Evolutionary conservation across 1,140 invertebrate genomes (phyloP).

Genomic region (Nasonia giraulti): DNA sequence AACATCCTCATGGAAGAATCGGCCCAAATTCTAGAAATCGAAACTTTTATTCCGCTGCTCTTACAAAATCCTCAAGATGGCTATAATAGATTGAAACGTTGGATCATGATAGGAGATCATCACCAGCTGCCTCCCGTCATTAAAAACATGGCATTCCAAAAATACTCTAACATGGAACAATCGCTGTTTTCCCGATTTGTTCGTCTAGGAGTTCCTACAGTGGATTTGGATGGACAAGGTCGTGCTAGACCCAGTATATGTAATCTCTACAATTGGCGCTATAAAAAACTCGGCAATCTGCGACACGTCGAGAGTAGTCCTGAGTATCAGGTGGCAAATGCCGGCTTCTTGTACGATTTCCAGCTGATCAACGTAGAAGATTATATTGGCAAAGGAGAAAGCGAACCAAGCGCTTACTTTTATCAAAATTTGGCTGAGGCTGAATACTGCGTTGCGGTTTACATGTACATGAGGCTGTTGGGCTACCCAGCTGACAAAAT

Average conservation of each 20-base stretch:
- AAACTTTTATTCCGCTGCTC: conserved; percentile 98
- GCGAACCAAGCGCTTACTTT: conserved; percentile 98
- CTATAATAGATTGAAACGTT: conserved; percentile 95
- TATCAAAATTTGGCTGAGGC: conserved; percentile 99
- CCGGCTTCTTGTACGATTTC: conserved; percentile 94
- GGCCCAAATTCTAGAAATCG: conserved; percentile 99
- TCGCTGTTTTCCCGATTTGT: conserved; percentile 98
- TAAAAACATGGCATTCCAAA: conserved; percentile 99
- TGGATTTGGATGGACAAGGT: conserved; percentile 98
- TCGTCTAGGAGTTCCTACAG: conserved; percentile 94
- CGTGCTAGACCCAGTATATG: conserved; percentile 94
- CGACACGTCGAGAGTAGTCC: conserved; percentile 86
- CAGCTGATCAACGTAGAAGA: conserved; percentile 98
- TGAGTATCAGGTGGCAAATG: conserved; percentile 93
- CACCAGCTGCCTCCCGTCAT: conserved; percentile 99
- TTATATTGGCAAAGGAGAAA: conserved; percentile 97
- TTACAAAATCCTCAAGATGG: conserved; percentile 98
- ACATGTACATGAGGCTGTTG: conserved; percentile 98
- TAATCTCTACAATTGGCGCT: conserved; percentile 97
- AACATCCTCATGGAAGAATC: conserved; percentile 99
- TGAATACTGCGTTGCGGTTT: conserved; percentile 97
- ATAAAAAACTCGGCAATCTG: conserved; percentile 95
- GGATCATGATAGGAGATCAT: conserved; percentile 99
- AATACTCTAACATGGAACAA: conserved; percentile 99
- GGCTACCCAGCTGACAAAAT: conserved; percentile 99